Base-by-base conservation (phyloP, 2,888 invertebrate species). In the Phorcus lineatus region DNA sequence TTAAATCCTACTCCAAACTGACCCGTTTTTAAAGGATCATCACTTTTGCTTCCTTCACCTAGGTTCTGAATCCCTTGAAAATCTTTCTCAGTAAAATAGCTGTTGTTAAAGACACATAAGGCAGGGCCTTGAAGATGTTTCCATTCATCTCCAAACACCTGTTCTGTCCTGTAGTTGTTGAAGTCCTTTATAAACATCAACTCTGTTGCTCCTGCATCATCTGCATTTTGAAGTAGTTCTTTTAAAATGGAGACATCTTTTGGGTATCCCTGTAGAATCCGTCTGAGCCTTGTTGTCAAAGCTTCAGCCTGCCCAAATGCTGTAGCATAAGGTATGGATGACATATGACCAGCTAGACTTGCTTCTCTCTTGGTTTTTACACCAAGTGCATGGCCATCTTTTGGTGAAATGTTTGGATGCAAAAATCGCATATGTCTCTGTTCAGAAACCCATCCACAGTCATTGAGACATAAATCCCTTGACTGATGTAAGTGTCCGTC, bases 211-310 rank as follows among this genome's bases (percentile, higher is more conserved):
- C 87, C 86, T n/a, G 91, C 90, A 83, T 91, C 91, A 80, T 91
- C 91, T n/a, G 91, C 90, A 85, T 91, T 91, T 80, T 91, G 91
- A 7, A 92, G 78, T 7, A 92, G 82, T 85, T 92, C 92, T 83
- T 92, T 91, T 53, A 92, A 84, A 36, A 92, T 85, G 16, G 88
- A 88, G 62, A 85, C 82, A 74, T 90, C 91, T 79, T 87, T 89
- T 0, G 90, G 91, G 79, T 91, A 92, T 6, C 89, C 87, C 0
- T 86, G 76, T 6, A 92, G 80, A 24, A 92, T 88, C n/a, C 90
- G 80, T 66, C 87, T 88, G 19, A 92, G 82, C 36, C 91, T 82
- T 28, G 84, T 88, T 13, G 90, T 86, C 17, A 92, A 85, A 47
- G 88, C 85, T 79, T 92, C 92, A 22, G 87, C 84, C 81, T 92